Base-by-base conservation (phyloP, 1,140 invertebrate species). In the Macrocentrus cingulum region DNA sequence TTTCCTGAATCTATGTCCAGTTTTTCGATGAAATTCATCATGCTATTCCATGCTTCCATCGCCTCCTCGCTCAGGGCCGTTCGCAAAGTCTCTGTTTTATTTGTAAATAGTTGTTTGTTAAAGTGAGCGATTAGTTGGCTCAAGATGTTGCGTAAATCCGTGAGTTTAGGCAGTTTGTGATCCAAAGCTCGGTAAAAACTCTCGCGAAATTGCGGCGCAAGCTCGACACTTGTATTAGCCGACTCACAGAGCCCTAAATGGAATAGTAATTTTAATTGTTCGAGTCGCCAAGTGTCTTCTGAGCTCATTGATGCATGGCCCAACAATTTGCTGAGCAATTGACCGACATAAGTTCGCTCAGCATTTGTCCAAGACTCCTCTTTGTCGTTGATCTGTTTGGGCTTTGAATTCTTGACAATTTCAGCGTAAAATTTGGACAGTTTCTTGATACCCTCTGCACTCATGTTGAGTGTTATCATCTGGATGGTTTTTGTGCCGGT, bases 161-260 rank as follows among this genome's bases (percentile, higher is more conserved):
- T 80, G 11, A 89, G 76, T 71, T 83, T 87, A 25, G 81, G 74
- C 44, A 85, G 80, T 65, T 84, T 84, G 9, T 84, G 79, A 67
- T 87, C 84, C 42, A 89, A 77, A 25, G 85, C 84, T 20, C 82
- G 77, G 61, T 84, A 89, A 62, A 90, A 88, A 60, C 81, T 82
- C 34, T 79, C 83, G 79, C 74, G 85, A 54, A 82, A 76, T 65
- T 84, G 80, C 25, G 70, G 80, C 68, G 83, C 77, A 62, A 87
- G 70, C 65, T 87, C 85, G 63, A 66, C 69, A 46, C 83, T 84
- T 50, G 82, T 67, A 72, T 81, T 83, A 11, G 79, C 69, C 42
- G 80, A 73, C 73, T 85, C 84, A 55, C 87, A 85, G n/a, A 89
- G 80, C 16, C 85, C 83, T 65, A 85, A 75, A 52, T 81, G 75